Percentiles rank a stretch among this genome's conserved stretches.
phyloP scores from a whole-genome alignment of 2,888 invertebrate species.

The Ophioninae sp. region DNA sequence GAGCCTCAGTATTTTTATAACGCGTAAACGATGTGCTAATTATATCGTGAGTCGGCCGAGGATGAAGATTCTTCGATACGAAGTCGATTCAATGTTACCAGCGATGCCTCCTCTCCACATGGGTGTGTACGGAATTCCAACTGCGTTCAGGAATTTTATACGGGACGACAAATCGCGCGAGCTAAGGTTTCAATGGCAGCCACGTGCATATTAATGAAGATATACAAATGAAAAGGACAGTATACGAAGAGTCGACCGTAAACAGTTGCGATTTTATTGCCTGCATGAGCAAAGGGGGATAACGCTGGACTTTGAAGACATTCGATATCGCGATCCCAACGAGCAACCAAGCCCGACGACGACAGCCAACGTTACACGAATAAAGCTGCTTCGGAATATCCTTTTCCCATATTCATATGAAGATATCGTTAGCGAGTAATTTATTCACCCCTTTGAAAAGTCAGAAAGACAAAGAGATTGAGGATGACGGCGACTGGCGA shows the following conservation, averaged over 20 bases:
- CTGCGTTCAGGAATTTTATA: slow-evolving; percentile 18
- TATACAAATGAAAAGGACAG: slow-evolving; percentile 20
- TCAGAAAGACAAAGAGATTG: slow-evolving; percentile 21
- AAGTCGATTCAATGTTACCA: slow-evolving; percentile 28
- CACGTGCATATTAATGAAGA: slow-evolving; percentile 30
- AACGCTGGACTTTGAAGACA: neutral
- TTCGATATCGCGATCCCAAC: neutral
- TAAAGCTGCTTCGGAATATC: neutral
- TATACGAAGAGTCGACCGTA: slow-evolving; percentile 33
- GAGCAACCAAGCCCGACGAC: neutral
- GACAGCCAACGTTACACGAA: slow-evolving; percentile 8
- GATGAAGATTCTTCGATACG: slow-evolving; percentile 39
- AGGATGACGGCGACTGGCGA: slow-evolving; percentile 38
- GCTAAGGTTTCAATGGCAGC: slow-evolving; percentile 50
- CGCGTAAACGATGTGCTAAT: slow-evolving; percentile 58
- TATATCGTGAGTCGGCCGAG: slow-evolving; percentile 48
- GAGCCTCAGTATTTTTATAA: slow-evolving; percentile 43
- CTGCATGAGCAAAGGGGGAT: neutral
- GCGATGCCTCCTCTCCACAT: slow-evolving; percentile 9
- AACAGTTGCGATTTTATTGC: slow-evolving; percentile 30
- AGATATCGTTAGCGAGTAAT: slow-evolving; percentile 54
- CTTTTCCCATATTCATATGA: slow-evolving; percentile 7
- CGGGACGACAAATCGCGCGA: slow-evolving; percentile 8
- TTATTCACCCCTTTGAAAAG: slow-evolving; percentile 60
- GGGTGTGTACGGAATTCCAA: slow-evolving; percentile 24